Percentiles rank a stretch among this genome's conserved stretches.
Conservation (phyloP, 1,140 invertebrate genomes). For the Polyergus mexicanus region DNA sequence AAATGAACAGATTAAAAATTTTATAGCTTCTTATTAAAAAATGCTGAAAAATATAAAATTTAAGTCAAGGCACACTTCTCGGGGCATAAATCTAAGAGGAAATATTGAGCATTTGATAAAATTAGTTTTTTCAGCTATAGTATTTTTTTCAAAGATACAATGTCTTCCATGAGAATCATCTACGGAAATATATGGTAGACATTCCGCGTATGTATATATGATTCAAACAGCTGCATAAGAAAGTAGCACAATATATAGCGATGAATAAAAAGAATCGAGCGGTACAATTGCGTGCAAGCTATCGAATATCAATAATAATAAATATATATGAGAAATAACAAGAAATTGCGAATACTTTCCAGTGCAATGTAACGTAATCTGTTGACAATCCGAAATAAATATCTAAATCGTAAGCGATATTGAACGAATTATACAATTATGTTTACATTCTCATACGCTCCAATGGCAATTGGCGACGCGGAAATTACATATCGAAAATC, state of each 20-base stretch:
- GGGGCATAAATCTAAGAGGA: not conserved
- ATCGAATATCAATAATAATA: conserved; percentile 41
- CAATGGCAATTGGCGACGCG: not conserved
- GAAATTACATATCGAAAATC: not conserved
- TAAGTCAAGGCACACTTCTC: not conserved
- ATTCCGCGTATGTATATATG: not conserved
- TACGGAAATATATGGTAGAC: not conserved
- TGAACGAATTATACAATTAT: conserved; percentile 16
- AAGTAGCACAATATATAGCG: not conserved
- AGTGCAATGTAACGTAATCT: not conserved
- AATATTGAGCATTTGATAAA: conserved; percentile 1
- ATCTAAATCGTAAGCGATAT: conserved; percentile 1
- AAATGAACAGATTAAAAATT: not conserved
- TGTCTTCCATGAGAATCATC: not conserved
- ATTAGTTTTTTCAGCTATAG: not conserved
- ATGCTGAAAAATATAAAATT: conserved; percentile 12
- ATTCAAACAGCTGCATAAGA: not conserved
- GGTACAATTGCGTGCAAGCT: not conserved
- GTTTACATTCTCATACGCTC: not conserved
- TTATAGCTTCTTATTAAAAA: not conserved
- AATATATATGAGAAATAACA: not conserved
- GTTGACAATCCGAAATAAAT: conserved; percentile 9
- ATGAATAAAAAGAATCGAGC: conserved; percentile 19
- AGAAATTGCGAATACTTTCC: not conserved
- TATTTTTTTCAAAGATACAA: not conserved